Percentiles rank a stretch among this genome's conserved stretches.
Evolutionary conservation across 2,888 invertebrate species (phyloP).

Genomic region (Acrocyrtus sp.): DNA sequence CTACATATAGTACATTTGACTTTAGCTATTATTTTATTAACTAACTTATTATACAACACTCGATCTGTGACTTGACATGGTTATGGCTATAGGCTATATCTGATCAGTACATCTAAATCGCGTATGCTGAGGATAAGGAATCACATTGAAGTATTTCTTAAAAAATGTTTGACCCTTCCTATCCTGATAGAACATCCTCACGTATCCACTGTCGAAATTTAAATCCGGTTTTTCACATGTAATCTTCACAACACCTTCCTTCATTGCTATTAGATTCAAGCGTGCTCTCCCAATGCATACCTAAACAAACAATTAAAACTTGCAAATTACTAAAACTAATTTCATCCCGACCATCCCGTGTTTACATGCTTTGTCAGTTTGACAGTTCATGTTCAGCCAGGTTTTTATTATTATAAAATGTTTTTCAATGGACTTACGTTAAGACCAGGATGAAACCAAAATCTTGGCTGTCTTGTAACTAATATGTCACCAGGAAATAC

Average conservation of each 20-base stretch:
- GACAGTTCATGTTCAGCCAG: no score
- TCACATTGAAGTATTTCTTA: conserved; percentile 87
- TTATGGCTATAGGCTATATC: no score
- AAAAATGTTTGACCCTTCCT: conserved; percentile 75
- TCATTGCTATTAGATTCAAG: conserved; percentile 82
- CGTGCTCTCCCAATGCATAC: conserved; percentile 78
- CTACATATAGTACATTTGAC: no score
- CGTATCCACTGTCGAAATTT: conserved; percentile 81
- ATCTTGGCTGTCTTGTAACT: conserved; percentile 38
- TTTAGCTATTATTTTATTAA: no score
- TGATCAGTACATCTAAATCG: conserved; percentile 81
- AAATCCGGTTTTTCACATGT: conserved; percentile 85
- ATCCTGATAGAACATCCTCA: conserved; percentile 73
- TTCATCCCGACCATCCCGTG: background rate
- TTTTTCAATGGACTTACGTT: conserved; percentile 59
- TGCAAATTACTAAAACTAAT: background rate
- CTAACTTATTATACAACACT: no score
- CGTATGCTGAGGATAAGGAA: conserved; percentile 81
- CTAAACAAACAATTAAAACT: conserved; percentile 68
- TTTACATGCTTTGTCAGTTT: no score
- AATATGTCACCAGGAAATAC: conserved; percentile 43
- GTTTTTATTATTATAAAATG: no score
- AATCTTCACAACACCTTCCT: conserved; percentile 80
- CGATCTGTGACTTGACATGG: no score
- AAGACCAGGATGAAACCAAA: conserved; percentile 57